These are phyloP conservation scores for Cydia splendana DNA, from an alignment of 1,140 invertebrate species.

Conservation along the genomic window DNA sequence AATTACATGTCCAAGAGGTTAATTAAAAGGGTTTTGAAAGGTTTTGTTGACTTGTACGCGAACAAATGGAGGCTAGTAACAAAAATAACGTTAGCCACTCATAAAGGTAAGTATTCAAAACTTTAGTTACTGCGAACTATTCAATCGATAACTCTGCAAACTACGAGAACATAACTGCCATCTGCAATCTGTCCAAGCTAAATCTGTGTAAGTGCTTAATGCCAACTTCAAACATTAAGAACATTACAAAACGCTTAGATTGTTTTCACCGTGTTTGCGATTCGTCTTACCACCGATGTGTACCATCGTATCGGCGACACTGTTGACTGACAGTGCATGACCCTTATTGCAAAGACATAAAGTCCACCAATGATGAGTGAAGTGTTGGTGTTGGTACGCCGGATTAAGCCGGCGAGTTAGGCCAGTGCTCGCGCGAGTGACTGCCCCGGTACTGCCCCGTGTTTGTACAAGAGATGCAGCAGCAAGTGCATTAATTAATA, in stretches of 20 bases:
- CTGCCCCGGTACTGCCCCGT: not conserved
- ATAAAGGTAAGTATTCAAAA: too few species aligned
- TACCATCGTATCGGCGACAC: not conserved
- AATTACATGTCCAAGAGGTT: too few species aligned
- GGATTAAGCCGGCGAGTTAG: not conserved
- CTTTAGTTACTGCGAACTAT: too few species aligned
- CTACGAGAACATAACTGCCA: not conserved
- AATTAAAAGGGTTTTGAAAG: too few species aligned
- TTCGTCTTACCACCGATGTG: not conserved
- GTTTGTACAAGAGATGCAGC: not conserved
- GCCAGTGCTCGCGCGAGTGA: not conserved
- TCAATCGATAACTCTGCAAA: not conserved
- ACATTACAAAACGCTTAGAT: not conserved
- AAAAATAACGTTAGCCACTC: too few species aligned
- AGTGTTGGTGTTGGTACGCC: too few species aligned
- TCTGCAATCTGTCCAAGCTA: not conserved
- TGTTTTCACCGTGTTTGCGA: not conserved
- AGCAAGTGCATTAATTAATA: not conserved
- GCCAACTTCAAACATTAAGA: not conserved
- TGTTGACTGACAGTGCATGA: too few species aligned
- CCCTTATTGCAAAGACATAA: too few species aligned
- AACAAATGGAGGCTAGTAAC: too few species aligned
- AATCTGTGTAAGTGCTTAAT: constrained; percentile 6
- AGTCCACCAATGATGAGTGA: too few species aligned
- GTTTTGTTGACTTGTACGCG: not conserved